Evolutionary conservation across 1,140 invertebrate genomes (phyloP), one percentile per base, ranked within the genome.

Genomic region (Tenebrio molitor): DNA sequence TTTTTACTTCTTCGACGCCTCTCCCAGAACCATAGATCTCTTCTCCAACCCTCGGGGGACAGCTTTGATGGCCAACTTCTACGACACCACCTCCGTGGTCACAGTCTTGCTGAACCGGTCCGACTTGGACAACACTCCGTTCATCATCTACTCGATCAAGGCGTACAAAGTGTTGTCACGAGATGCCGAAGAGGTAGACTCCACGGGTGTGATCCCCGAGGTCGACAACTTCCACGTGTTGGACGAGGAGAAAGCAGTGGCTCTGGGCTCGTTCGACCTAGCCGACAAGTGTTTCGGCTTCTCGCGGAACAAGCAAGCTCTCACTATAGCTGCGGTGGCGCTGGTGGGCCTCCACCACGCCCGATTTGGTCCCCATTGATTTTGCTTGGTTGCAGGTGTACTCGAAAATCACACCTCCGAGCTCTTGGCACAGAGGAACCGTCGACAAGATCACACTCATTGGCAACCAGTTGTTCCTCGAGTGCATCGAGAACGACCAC

Each of bases 1-100:
- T 74, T 87, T 81, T 72, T 87, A 86, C 64, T 82, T 87, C 63
- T 88, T 88, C 71, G 86, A 87, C 76, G 84, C 85, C 4, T 83
- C 82, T 29, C 84, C 85, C 1, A 81, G 87, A 74, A 77, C 82
- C 0, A 84, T 82, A 25, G 80, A 82, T 68, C 67, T 83, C 12
- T 79, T 74, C 23, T 64, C 73, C 29, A 73, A 77, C 29, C 70
- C 69, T 0, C 72, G 74, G 29, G 86, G 87, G 2, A 80, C 77
- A 21, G 81, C 86, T n/a, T 80, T 84, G 34, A 80, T 88, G 23
- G 83, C 85, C 1, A 86, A 85, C 64, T 83, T 87, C 0, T 84
- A 84, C 74, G 84, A 86, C 72, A 63, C 87, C 10, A 76, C 81
- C 25, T 80, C 84, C 2, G 78, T 87, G 0, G 78, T 83, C 1